phyloP scores from a whole-genome alignment of 2,113 vertebrate genomes.

The Hippolais icterina region DNA sequence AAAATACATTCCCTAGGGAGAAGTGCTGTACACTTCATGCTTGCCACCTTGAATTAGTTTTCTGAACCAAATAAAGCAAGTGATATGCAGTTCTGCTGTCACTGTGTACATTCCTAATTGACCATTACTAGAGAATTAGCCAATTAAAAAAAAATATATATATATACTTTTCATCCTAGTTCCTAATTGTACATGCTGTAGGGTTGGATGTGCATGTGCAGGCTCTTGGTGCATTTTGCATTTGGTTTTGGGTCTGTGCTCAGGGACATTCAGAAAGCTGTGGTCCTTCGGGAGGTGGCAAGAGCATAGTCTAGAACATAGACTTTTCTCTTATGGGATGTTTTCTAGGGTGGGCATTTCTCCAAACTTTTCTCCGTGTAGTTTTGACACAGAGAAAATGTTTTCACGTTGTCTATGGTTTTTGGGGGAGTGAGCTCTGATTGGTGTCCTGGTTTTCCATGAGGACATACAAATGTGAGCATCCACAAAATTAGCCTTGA shows the following conservation, averaged over 20 bases:
- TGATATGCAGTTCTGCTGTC: not conserved
- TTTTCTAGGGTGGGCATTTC: not conserved
- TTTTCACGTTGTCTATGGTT: fast-evolving
- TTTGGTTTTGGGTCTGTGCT: not conserved
- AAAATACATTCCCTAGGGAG: not conserved
- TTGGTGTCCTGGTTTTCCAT: not conserved
- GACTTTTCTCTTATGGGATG: not conserved
- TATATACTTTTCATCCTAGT: not conserved
- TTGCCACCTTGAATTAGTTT: not conserved
- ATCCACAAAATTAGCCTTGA: not conserved
- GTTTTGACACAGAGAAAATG: not conserved
- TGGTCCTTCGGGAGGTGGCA: not conserved
- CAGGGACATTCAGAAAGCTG: not conserved
- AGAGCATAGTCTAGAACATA: not conserved
- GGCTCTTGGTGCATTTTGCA: not conserved
- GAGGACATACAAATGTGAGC: not conserved
- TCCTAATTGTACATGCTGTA: not conserved
- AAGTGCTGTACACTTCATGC: not conserved
- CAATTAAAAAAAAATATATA: not conserved
- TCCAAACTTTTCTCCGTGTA: not conserved
- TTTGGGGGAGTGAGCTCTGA: not conserved
- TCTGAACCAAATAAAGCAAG: not conserved
- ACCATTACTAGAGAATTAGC: not conserved
- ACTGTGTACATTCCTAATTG: not conserved
- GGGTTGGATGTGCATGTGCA: not conserved